Evolutionary conservation across 2,113 vertebrate genomes (phyloP).

Genomic region (Urocynchramus pylzowi): DNA sequence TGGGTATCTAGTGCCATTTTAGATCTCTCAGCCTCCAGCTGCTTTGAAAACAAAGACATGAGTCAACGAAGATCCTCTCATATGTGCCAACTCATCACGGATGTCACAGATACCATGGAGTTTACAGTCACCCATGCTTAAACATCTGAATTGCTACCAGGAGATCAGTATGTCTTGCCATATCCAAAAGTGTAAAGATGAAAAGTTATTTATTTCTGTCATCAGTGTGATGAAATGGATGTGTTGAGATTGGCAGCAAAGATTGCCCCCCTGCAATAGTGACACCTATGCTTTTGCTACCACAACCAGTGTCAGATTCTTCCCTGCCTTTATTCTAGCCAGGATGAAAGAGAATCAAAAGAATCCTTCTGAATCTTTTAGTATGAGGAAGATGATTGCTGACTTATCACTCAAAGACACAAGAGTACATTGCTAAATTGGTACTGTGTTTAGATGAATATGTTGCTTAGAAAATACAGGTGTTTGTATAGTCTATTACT

Average conservation of each 20-base stretch:
- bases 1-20: background rate
- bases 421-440: background rate
- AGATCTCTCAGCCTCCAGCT: background rate
- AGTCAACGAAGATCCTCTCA: background rate
- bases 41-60: background rate
- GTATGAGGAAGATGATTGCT: background rate
- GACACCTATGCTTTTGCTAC: background rate
- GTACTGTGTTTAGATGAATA: background rate
- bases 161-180: background rate
- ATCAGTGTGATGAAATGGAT: background rate
- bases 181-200: background rate
- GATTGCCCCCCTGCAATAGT: rapidly evolving
- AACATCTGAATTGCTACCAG: background rate
- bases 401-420: background rate
- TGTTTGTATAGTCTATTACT: background rate
- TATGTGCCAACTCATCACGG: background rate
- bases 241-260: background rate
- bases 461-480: background rate
- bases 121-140: background rate
- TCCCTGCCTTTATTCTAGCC: background rate
- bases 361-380: background rate
- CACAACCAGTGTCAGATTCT: background rate
- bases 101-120: background rate
- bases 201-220: background rate
- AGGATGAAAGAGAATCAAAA: background rate